Conservation (phyloP, 2,113 vertebrate genomes). For the Lamprologus lemairii region DNA sequence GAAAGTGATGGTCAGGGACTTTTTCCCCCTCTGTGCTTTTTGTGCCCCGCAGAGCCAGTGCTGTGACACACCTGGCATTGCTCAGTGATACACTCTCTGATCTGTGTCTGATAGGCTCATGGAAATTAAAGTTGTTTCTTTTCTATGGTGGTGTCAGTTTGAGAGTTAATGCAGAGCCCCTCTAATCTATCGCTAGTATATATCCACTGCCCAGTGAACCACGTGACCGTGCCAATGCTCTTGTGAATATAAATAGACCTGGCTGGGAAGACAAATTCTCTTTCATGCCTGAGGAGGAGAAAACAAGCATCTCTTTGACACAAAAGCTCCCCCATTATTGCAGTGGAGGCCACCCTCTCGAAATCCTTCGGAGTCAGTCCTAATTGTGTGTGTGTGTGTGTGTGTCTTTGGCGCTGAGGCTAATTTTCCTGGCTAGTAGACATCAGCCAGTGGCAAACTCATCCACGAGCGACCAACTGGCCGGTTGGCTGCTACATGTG, state of each 20-base stretch:
- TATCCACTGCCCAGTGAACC: constrained; percentile 19
- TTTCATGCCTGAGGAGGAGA: constrained; percentile 59
- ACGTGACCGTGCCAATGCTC: constrained; percentile 57
- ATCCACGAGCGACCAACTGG: neutral
- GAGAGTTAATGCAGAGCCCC: neutral
- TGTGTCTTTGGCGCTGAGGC: neutral
- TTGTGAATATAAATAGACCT: constrained; percentile 67
- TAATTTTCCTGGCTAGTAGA: neutral
- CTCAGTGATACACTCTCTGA: neutral
- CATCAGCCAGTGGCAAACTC: neutral
- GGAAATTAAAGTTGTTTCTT: neutral
- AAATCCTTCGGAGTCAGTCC: constrained; percentile 20
- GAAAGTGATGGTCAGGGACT: neutral
- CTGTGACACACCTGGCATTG: neutral
- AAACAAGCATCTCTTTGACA: constrained; percentile 64
- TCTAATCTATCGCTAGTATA: constrained; percentile 16
- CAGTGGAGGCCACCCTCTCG: constrained; percentile 23
- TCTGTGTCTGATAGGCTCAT: neutral
- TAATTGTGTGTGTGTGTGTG: constrained; percentile 21
- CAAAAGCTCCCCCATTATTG: constrained; percentile 46
- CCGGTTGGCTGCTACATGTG: constrained; percentile 11
- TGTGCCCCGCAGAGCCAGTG: neutral
- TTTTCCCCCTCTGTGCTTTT: neutral
- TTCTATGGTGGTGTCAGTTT: neutral
- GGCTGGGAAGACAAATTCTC: constrained; percentile 56